Evolutionary conservation across 2,888 invertebrate species (phyloP), one percentile per base, ranked within the genome.

Genomic region (Eupithecia abbreviata): DNA sequence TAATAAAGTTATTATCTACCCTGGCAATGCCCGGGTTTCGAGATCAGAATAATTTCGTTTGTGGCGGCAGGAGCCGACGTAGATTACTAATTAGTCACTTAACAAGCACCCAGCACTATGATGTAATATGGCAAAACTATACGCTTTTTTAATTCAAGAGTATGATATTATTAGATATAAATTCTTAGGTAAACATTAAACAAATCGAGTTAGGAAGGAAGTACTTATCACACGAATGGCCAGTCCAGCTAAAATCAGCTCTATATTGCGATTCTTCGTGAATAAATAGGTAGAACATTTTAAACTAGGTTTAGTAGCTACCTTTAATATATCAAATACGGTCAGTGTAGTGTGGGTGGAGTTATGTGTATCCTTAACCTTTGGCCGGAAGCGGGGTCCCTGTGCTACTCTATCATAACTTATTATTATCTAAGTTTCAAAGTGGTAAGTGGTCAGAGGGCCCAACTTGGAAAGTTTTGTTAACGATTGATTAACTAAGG

Each of bases 401-500:
- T 58, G 18, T 43, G 65, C 74, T 73, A 73, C 77, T 73, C 75
- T 73, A 76, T 75, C 79, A 82, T 80, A 77, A 81, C 72, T 78
- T 81, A 82, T 78, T 80, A 79, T 79, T 78, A 81, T 82, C 78
- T 77, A 69, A 77, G 80, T 80, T 81, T 76, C 78, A 74, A 80
- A 81, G 78, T 81, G 80, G 76, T 77, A 79, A 47, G 77, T 79
- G 81, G 81, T 81, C 81, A 81, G 77, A 73, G 80, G 81, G 72
- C 72, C 73, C 66, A 72, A 73, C 72, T 76, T 79, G 71, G 65
- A 42, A 78, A 80, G 78, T 79, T 80, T 74, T n/a, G 79, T 74
- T 80, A 80, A 77, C 81, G 79, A 81, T 81, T 82, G 79, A 82
- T 82, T 78, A 81, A 72, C 77, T 72, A 78, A 79, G 79, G 72